Evolutionary conservation across 2,888 invertebrate genomes (phyloP), one percentile per base, ranked within the genome.

Genomic region (Caenorhabditis sp.): DNA sequence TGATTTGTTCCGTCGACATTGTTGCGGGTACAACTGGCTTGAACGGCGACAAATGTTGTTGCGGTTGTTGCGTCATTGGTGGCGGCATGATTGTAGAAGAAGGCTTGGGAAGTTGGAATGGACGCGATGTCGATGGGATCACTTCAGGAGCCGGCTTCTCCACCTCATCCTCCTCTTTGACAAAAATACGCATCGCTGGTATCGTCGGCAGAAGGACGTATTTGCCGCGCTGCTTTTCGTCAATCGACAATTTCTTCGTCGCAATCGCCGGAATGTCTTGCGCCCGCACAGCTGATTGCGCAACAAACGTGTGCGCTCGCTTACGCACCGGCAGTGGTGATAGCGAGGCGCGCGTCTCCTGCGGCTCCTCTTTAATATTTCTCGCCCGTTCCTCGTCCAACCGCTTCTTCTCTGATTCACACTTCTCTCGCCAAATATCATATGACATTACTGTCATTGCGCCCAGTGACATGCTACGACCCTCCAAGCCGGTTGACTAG

Each of bases 361-460:
- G 6, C 5, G 1, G 8, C 23, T 26, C 26, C 27, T 55, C 55
- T 6, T 24, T 26, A 3, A 24, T 58, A 14, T 66, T 66, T 51
- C 58, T 62, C 1, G 64, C 64, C 5, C 73, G 53, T 43, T 76
- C 75, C 10, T 70, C 69, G 31, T 77, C 79, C 1, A 72, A 57
- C 12, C 76, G 51, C 63, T 78, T 78, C 72, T 76, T 78, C 51
- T 79, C 81, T 6, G 77, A 72, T 3, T 79, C 81, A 51, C 73
- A 73, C 31, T 78, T 81, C 10, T 75, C 77, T 69, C 79, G 79
- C 81, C 81, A 81, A n/a, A 81, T 81, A 51, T 81, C 79, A 53
- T 81, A 81, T 8, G 81, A 81, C 81, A 81, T 81, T 31, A 81
- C 81, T 1, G 81, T 81, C 79, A 79, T 79, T 14, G 77, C 64